These are phyloP conservation scores for Aelia acuminata DNA, from an alignment of 2,888 invertebrate genomes.

Conservation along the genomic window DNA sequence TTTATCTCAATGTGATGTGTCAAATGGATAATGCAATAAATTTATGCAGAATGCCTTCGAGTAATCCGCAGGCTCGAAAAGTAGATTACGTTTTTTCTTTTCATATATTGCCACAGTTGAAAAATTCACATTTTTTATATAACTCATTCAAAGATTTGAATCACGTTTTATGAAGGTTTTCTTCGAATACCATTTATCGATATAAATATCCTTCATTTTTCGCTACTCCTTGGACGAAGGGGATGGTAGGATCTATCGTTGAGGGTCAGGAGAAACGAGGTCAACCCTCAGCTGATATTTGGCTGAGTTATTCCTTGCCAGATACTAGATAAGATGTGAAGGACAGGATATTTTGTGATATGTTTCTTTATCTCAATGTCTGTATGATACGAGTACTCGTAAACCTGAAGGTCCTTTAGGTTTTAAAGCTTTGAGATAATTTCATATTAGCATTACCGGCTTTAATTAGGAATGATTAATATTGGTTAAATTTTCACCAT, in stretches of 20 bases:
- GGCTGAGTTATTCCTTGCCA: not conserved
- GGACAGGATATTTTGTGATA: not conserved
- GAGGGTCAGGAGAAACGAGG: not conserved
- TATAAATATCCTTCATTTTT: not conserved
- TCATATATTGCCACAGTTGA: not conserved
- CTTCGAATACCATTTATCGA: not conserved
- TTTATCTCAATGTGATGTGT: not conserved
- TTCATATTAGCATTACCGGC: too few species aligned
- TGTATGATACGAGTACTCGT: not conserved
- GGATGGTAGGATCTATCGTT: not conserved
- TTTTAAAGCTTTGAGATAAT: not conserved
- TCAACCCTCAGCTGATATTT: not conserved
- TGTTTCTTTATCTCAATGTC: not conserved
- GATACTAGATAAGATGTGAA: not conserved
- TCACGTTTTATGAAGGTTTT: not conserved
- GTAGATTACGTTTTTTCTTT: not conserved
- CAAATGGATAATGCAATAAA: not conserved
- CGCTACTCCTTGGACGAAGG: not conserved
- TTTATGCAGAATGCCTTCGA: not conserved
- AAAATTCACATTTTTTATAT: not conserved
- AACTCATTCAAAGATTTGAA: not conserved
- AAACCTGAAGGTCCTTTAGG: not conserved
- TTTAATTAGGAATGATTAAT: too few species aligned
- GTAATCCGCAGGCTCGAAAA: not conserved
- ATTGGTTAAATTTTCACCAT: too few species aligned